Conservation (phyloP, 2,888 invertebrate genomes). For the Perizoma affinitatum region DNA sequence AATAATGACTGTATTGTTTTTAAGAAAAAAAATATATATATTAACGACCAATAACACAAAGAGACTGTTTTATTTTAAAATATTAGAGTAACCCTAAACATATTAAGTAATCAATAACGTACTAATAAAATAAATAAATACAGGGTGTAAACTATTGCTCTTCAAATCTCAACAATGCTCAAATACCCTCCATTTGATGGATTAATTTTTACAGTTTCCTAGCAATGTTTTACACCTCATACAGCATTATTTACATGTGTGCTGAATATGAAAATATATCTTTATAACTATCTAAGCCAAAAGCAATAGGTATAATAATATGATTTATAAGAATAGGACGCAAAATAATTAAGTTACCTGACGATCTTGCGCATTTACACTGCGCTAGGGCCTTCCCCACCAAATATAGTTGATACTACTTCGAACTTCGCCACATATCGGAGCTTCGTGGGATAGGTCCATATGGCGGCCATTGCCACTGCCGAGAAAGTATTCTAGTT, state of each 20-base stretch:
- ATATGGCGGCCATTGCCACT: too few species aligned
- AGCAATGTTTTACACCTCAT: conserved; percentile 74
- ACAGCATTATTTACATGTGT: conserved; percentile 69
- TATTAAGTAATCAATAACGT: conserved; percentile 56
- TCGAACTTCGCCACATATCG: too few species aligned
- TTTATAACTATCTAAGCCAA: conserved; percentile 54
- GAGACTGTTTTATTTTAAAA: conserved; percentile 9
- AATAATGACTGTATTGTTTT: too few species aligned
- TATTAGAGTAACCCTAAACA: conserved; percentile 37
- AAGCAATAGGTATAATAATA: conserved; percentile 46
- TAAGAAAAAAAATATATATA: conserved; percentile 1
- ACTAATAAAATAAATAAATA: conserved; percentile 63
- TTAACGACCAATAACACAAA: conserved; percentile 22
- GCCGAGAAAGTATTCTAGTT: too few species aligned
- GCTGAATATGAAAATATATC: conserved; percentile 68
- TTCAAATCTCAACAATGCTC: conserved; percentile 31
- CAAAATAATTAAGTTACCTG: conserved; percentile 51
- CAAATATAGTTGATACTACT: too few species aligned
- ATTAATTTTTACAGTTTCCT: conserved; percentile 40
- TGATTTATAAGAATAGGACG: conserved; percentile 45
- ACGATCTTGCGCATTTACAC: conserved; percentile 13
- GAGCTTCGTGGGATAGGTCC: too few species aligned
- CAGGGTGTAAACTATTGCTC: conserved; percentile 69
- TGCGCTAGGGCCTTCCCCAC: background rate
- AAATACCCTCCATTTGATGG: conserved; percentile 61